A percentile compares a stretch with the other conserved stretches of the same genome.
Conservation (phyloP, 2,113 vertebrate species). For the Eclectus roratus region DNA sequence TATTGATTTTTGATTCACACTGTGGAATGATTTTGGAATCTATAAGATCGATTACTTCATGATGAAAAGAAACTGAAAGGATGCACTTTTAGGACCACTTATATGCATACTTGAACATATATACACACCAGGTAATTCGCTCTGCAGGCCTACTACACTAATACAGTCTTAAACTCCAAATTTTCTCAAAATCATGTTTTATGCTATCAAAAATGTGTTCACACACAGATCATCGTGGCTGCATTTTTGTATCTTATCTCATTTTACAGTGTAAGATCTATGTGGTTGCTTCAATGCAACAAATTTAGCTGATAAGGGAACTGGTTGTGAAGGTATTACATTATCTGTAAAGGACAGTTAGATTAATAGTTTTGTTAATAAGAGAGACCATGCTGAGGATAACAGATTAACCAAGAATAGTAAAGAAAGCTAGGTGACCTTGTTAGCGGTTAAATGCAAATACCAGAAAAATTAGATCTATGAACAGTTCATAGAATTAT, state of each 20-base stretch:
- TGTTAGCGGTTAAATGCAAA: not conserved
- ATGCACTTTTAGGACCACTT: not conserved
- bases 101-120: not conserved
- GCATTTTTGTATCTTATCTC: not conserved
- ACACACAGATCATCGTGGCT: not conserved
- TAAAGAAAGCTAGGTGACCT: not conserved
- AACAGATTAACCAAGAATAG: constrained; percentile 1
- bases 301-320: not conserved
- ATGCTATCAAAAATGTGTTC: not conserved
- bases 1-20: not conserved
- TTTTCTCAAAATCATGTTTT: not conserved
- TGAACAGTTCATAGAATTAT: not conserved
- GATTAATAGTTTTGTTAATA: not conserved
- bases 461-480: not conserved
- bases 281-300: not conserved
- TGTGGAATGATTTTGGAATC: not conserved
- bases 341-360: not conserved
- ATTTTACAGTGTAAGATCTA: not conserved
- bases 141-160: not conserved
- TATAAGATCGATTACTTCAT: not conserved
- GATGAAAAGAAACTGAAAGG: not conserved
- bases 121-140: not conserved
- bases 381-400: not conserved
- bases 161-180: not conserved
- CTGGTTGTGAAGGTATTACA: not conserved